These are phyloP conservation scores for Miichthys miiuy DNA, from an alignment of 2,797 vertebrate genomes.

Conservation along the genomic window DNA sequence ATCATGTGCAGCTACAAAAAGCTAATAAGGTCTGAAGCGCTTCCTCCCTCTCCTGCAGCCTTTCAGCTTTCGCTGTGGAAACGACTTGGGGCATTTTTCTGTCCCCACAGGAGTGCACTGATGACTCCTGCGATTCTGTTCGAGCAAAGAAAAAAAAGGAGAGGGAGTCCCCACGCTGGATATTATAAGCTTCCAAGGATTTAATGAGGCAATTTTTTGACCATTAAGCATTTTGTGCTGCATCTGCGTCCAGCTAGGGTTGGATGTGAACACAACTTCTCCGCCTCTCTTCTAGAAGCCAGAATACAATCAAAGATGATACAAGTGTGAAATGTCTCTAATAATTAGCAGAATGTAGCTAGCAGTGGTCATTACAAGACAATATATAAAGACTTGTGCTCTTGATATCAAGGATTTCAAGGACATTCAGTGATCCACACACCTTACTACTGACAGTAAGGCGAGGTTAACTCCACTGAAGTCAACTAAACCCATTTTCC, in stretches of 20 bases:
- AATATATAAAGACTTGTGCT: too few species aligned
- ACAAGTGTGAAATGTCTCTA: too few species aligned
- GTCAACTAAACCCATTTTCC: slow-evolving; percentile 27
- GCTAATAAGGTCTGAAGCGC: slow-evolving; percentile 40
- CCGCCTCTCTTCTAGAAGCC: not conserved
- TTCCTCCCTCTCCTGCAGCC: slow-evolving; percentile 14
- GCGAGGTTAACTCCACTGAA: slow-evolving; percentile 30
- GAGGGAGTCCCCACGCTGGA: not conserved
- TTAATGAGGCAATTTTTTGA: slow-evolving; percentile 32
- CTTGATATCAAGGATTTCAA: not conserved
- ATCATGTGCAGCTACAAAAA: slow-evolving; percentile 37
- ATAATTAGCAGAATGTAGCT: too few species aligned
- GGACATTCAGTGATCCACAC: slow-evolving; percentile 2
- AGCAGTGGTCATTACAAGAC: too few species aligned
- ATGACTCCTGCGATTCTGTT: slow-evolving; percentile 14
- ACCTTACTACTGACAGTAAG: slow-evolving; percentile 20
- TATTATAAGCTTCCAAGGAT: not conserved
- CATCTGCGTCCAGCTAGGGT: not conserved
- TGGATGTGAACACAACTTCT: not conserved
- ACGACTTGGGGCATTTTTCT: slow-evolving; percentile 7
- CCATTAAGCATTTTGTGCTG: not conserved
- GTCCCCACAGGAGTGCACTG: slow-evolving; percentile 11
- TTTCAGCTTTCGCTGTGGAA: slow-evolving; percentile 5
- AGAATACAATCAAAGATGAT: too few species aligned
- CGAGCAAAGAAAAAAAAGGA: not conserved